These are phyloP conservation scores for Heteromurus nitidus DNA, from an alignment of 2,888 invertebrate genomes.

Conservation along the genomic window DNA sequence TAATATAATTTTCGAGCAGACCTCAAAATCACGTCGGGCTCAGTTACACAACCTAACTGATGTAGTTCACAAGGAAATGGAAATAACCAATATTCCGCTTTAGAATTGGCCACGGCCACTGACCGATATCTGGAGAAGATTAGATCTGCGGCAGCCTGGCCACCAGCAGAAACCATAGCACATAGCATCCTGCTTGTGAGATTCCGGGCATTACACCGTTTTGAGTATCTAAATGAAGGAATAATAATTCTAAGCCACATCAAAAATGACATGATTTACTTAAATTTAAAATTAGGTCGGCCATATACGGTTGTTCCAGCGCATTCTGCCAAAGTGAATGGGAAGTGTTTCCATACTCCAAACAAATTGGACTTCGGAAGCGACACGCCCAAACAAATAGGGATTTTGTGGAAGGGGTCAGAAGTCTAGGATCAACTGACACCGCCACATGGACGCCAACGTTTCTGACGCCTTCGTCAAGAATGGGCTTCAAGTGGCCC, in stretches of 20 bases:
- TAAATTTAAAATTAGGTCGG: not conserved
- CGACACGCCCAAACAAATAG: not conserved
- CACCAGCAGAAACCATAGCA: not conserved
- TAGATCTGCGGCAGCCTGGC: not conserved
- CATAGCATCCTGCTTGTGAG: not conserved
- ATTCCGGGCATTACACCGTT: not conserved
- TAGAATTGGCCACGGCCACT: not conserved
- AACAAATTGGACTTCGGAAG: not conserved
- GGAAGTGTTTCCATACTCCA: not conserved
- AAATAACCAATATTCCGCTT: not conserved
- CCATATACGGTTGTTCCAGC: not conserved
- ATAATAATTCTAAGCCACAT: too few species aligned
- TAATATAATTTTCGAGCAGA: not conserved
- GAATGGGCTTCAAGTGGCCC: not conserved
- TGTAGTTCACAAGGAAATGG: not conserved
- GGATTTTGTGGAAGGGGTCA: not conserved
- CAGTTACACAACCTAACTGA: not conserved
- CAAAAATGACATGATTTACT: not conserved
- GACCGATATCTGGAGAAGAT: not conserved
- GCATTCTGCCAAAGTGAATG: not conserved
- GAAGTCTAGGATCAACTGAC: too few species aligned
- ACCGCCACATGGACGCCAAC: not conserved
- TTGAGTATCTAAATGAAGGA: not conserved
- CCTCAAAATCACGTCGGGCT: not conserved
- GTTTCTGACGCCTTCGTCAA: not conserved